phyloP scores from a whole-genome alignment of 2,888 invertebrate genomes.

The Aspidiotus rigidus region DNA sequence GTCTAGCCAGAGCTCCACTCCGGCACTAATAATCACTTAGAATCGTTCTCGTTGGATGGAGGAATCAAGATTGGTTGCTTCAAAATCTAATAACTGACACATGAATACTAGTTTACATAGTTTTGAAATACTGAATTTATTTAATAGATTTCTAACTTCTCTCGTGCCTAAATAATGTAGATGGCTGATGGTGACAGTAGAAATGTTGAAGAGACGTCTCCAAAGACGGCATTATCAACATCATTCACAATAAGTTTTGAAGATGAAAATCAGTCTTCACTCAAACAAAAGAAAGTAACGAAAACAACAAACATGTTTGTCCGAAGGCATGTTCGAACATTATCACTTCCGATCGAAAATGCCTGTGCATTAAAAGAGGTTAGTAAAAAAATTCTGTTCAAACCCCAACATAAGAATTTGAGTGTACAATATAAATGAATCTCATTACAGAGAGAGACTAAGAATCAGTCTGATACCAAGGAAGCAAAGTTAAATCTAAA shows the following conservation, averaged over 20 bases:
- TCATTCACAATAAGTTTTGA: constrained; percentile 25
- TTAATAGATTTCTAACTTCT: background rate
- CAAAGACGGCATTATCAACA: constrained; percentile 11
- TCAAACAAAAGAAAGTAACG: constrained; percentile 21
- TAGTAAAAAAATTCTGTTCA: background rate
- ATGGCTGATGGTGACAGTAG: background rate
- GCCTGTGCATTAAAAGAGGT: constrained; percentile 34
- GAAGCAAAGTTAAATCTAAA: too few species aligned
- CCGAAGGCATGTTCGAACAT: constrained; percentile 38
- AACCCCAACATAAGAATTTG: background rate
- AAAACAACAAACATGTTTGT: constrained; percentile 36
- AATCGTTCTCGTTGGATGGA: too few species aligned
- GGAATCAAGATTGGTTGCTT: too few species aligned
- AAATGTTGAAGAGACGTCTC: background rate
- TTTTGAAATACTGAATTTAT: too few species aligned
- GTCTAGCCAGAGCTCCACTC: too few species aligned
- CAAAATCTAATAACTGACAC: too few species aligned
- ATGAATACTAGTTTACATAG: too few species aligned
- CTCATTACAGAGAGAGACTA: constrained; percentile 7
- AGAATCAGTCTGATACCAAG: background rate
- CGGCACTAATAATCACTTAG: too few species aligned
- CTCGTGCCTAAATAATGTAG: background rate
- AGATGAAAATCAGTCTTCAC: constrained; percentile 9
- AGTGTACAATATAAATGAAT: too few species aligned
- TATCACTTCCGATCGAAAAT: constrained; percentile 39